Evolutionary conservation across 2,888 invertebrate genomes (phyloP).

Genomic region (Drepana falcataria): DNA sequence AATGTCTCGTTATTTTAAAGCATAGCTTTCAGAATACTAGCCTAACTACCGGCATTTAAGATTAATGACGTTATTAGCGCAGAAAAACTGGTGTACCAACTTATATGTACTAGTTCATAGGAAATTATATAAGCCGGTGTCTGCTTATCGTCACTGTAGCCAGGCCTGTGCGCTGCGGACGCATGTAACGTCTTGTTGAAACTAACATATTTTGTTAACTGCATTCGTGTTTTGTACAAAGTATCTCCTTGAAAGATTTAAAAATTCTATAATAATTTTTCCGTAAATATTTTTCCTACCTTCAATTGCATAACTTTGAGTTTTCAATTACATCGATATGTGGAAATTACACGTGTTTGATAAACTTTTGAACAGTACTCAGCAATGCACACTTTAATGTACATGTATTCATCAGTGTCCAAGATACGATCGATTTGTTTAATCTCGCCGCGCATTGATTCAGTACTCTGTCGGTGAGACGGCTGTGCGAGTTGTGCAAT

Average conservation of each 20-base stretch:
- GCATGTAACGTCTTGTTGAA: conserved; percentile 38
- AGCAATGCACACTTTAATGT: neutral
- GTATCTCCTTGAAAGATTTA: conserved; percentile 22
- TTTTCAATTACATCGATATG: neutral
- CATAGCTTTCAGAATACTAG: conserved; percentile 15
- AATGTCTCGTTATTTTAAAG: conserved; percentile 12
- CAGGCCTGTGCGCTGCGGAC: conserved; percentile 27
- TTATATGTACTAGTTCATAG: conserved; percentile 11
- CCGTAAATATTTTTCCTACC: neutral
- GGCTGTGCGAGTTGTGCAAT: conserved; percentile 32
- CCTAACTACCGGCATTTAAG: conserved; percentile 11
- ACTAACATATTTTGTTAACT: conserved; percentile 44
- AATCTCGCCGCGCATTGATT: conserved; percentile 16
- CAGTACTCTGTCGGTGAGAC: conserved; percentile 15
- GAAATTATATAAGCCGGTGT: conserved; percentile 32
- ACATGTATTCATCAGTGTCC: neutral
- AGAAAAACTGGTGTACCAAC: conserved; percentile 12
- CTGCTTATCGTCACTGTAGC: conserved; percentile 37
- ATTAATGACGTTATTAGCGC: conserved; percentile 21
- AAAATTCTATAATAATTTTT: conserved; percentile 11
- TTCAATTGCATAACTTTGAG: neutral
- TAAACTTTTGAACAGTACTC: neutral
- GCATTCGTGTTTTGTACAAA: conserved; percentile 25
- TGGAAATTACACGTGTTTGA: neutral
- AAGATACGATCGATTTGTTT: conserved; percentile 13